phyloP scores from a whole-genome alignment of 2,113 vertebrate species.

The Artemisiospiza belli region DNA sequence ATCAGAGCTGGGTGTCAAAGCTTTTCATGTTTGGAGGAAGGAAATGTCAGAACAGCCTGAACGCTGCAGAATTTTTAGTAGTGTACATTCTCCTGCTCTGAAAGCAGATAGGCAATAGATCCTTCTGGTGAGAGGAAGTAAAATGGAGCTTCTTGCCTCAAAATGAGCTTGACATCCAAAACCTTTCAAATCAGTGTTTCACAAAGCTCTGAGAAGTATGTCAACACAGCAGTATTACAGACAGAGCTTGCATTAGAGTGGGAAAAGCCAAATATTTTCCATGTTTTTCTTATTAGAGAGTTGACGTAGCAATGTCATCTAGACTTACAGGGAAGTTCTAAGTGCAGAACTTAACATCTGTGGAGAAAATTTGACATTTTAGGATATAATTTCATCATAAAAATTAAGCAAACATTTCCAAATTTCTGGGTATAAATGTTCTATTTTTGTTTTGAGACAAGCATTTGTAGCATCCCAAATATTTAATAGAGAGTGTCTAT shows the following conservation, averaged over 20 bases:
- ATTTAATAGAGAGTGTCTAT: background rate
- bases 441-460: background rate
- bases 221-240: background rate
- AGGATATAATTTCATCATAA: background rate
- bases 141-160: background rate
- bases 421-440: background rate
- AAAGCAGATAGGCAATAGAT: background rate
- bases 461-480: background rate
- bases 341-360: background rate
- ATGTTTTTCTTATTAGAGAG: background rate
- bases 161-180: background rate
- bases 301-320: background rate
- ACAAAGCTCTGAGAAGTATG: background rate
- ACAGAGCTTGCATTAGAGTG: background rate
- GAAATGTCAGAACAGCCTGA: background rate
- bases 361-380: background rate
- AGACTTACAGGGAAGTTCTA: background rate
- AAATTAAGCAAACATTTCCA: background rate
- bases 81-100: background rate
- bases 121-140: background rate
- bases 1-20: slow-evolving; percentile 11
- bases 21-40: background rate
- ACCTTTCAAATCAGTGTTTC: background rate
- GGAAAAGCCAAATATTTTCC: background rate
- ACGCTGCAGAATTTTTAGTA: background rate